Evolutionary conservation across 2,888 invertebrate genomes (phyloP).

Genomic region (Aphrophora alni): DNA sequence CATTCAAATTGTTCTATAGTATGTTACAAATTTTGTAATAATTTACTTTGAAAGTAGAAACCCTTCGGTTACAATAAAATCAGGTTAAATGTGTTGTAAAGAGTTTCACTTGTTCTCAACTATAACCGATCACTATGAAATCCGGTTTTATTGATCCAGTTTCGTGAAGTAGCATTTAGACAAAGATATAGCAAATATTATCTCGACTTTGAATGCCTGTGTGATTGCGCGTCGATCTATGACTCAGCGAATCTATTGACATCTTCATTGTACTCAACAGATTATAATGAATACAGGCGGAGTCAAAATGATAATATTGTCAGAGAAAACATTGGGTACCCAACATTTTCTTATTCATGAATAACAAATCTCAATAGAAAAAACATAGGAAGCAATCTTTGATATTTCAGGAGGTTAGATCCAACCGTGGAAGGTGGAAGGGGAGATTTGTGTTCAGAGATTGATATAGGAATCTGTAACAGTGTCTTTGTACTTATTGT

Average conservation of each 20-base stretch:
- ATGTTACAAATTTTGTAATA: too few species aligned
- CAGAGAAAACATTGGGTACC: neutral
- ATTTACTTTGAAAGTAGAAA: too few species aligned
- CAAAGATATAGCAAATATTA: constrained; percentile 5
- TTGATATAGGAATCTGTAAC: neutral
- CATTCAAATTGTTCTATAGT: too few species aligned
- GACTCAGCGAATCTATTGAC: too few species aligned
- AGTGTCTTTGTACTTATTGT: neutral
- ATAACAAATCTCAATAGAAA: neutral
- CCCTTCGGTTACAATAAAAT: too few species aligned
- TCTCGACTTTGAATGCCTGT: neutral
- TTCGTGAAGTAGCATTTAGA: neutral
- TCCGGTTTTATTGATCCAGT: neutral
- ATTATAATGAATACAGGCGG: too few species aligned
- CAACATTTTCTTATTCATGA: neutral
- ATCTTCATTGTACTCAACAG: too few species aligned
- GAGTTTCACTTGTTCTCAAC: neutral
- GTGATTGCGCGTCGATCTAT: neutral
- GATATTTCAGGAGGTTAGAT: neutral
- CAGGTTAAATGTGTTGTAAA: neutral
- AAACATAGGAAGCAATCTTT: neutral
- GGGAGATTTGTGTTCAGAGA: neutral
- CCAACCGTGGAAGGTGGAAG: neutral
- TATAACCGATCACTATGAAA: neutral
- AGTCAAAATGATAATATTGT: constrained; percentile 2